Conservation (phyloP, 1,140 invertebrate genomes). For the Trachymyrmex septentrionalis region DNA sequence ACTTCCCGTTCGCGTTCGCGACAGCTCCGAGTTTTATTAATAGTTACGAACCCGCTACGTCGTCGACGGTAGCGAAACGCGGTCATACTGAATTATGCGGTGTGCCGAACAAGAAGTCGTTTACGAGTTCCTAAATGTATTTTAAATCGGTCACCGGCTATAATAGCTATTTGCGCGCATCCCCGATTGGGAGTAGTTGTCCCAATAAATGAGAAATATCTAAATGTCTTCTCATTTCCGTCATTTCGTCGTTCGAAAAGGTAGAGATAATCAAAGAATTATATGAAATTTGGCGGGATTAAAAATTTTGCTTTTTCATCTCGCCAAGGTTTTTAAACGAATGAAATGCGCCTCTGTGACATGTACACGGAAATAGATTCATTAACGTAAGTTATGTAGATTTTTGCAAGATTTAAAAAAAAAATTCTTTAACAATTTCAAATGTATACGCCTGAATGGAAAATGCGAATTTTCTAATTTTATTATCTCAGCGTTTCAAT, state of each 20-base stretch:
- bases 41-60: slow-evolving; percentile 35
- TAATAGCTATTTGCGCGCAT: slow-evolving; percentile 42
- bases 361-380: not conserved
- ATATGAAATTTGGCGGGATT: not conserved
- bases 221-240: slow-evolving; percentile 24
- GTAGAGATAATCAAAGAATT: slow-evolving; percentile 15
- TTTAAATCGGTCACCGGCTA: slow-evolving; percentile 32
- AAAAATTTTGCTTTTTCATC: too few relatives aligned
- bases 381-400: not conserved
- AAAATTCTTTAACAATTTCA: not conserved
- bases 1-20: not conserved
- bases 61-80: slow-evolving; percentile 15
- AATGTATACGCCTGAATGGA: not conserved
- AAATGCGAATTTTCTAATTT: slow-evolving; percentile 19
- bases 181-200: slow-evolving; percentile 1
- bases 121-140: slow-evolving; percentile 46
- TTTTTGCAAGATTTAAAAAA: slow-evolving; percentile 10
- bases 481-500: not conserved
- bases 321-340: not conserved
- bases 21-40: slow-evolving; percentile 63
- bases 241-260: not conserved
- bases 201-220: slow-evolving; percentile 5
- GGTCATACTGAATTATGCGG: slow-evolving; percentile 39
- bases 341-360: not conserved
- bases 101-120: slow-evolving; percentile 19